Percentiles rank a stretch among this genome's conserved stretches.
Conservation (phyloP, 2,888 invertebrate genomes). For the Drosophila borborema region DNA sequence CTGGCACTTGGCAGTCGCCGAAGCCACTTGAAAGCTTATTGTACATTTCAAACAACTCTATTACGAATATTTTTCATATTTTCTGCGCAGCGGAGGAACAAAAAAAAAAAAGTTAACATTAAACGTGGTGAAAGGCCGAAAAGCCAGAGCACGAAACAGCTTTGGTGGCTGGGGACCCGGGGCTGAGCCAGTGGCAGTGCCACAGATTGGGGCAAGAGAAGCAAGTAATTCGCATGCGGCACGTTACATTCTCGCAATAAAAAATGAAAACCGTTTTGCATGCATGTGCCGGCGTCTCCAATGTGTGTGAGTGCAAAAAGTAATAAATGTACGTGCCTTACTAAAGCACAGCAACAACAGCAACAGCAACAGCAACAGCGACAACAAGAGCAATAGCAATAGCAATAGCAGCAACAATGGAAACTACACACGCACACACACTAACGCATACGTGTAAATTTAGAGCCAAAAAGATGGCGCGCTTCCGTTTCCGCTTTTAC, state of each 20-base stretch:
- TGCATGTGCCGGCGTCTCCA: slow-evolving; percentile 64
- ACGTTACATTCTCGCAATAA: slow-evolving; percentile 79
- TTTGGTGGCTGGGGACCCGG: not conserved
- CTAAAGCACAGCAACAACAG: slow-evolving; percentile 60
- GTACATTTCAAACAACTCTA: slow-evolving; percentile 82
- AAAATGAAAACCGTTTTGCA: slow-evolving; percentile 77
- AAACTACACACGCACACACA: slow-evolving; percentile 43
- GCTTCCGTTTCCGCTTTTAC: slow-evolving; percentile 59
- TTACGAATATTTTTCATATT: slow-evolving; percentile 82
- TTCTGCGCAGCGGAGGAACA: slow-evolving; percentile 52
- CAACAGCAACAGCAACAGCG: slow-evolving; percentile 23
- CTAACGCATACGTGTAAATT: slow-evolving; percentile 70
- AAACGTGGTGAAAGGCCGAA: slow-evolving; percentile 70
- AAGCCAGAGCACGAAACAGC: slow-evolving; percentile 23
- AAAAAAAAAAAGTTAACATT: slow-evolving; percentile 62
- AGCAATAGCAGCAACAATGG: slow-evolving; percentile 18
- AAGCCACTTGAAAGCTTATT: slow-evolving; percentile 77
- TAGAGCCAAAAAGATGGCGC: slow-evolving; percentile 65
- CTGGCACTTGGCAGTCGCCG: slow-evolving; percentile 48
- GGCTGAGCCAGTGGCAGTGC: slow-evolving; percentile 9
- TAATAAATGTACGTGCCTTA: slow-evolving; percentile 82
- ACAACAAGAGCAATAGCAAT: slow-evolving; percentile 18
- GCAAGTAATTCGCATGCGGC: slow-evolving; percentile 80
- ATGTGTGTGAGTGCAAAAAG: slow-evolving; percentile 60
- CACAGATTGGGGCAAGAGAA: slow-evolving; percentile 47